These are phyloP conservation scores for Miopithecus talapoin DNA, from an alignment of 2,797 vertebrate genomes.

Conservation along the genomic window DNA sequence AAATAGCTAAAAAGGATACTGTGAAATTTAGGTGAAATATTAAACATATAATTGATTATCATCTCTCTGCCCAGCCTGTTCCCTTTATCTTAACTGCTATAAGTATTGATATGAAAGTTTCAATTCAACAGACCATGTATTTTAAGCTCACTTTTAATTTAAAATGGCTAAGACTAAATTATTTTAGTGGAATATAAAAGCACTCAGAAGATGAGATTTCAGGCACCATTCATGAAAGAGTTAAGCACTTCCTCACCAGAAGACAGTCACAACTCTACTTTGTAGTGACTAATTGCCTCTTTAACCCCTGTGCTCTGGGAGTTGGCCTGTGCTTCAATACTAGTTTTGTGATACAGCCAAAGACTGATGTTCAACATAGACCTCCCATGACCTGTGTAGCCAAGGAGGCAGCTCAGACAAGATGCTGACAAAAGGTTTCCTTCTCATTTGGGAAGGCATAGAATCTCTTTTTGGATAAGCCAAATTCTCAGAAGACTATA, in stretches of 20 bases:
- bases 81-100: background rate
- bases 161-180: constrained; percentile 21
- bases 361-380: constrained; percentile 64
- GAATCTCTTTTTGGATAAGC: constrained; percentile 43
- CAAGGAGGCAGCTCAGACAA: constrained; percentile 63
- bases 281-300: constrained; percentile 59
- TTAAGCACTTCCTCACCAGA: constrained; percentile 48
- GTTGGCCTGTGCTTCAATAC: constrained; percentile 53
- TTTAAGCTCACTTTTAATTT: constrained; percentile 47
- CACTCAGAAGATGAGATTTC: constrained; percentile 52
- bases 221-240: constrained; percentile 53
- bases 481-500: constrained; percentile 45
- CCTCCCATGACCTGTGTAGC: constrained; percentile 62
- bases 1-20: background rate
- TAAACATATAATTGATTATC: background rate
- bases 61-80: background rate
- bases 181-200: background rate
- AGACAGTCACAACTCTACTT: background rate
- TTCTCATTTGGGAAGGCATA: constrained; percentile 45
- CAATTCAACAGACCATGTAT: background rate
- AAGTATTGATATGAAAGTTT: background rate
- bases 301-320: constrained; percentile 60
- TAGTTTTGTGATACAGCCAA: constrained; percentile 61
- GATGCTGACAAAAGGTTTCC: constrained; percentile 64
- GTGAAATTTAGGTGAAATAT: background rate